A percentile compares a stretch with the other conserved stretches of the same genome.
phyloP scores from a whole-genome alignment of 2,113 vertebrate genomes.

The Campylorhamphus procurvoides region DNA sequence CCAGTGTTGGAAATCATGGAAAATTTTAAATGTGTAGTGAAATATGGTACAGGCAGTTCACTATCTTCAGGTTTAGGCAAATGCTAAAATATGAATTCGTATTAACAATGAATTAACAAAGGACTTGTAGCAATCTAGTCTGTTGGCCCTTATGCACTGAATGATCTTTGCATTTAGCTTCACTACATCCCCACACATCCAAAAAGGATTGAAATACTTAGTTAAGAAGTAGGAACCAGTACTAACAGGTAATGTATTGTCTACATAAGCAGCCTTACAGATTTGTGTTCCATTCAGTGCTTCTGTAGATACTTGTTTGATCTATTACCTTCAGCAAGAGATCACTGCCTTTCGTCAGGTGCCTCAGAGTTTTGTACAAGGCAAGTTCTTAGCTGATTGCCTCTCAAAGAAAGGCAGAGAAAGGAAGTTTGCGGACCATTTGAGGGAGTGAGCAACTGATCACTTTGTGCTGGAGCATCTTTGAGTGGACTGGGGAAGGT shows the following conservation, averaged over 20 bases:
- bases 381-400: neutral
- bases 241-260: neutral
- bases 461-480: neutral
- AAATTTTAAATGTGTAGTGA: neutral
- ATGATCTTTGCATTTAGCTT: neutral
- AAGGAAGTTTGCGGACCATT: neutral
- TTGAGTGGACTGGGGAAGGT: neutral
- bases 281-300: neutral
- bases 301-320: neutral
- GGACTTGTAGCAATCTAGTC: neutral
- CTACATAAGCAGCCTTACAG: neutral
- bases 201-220: neutral
- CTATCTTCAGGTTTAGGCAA: neutral
- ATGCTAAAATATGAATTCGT: neutral
- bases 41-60: neutral
- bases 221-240: neutral
- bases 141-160: neutral
- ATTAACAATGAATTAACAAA: neutral
- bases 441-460: neutral
- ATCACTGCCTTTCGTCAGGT: rapidly evolving
- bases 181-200: neutral
- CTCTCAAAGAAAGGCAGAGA: neutral
- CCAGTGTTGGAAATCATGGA: neutral
- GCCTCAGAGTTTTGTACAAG: neutral
- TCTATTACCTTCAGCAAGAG: neutral